Evolutionary conservation across 2,888 invertebrate genomes (phyloP).

Genomic region (Harmothoe impar): DNA sequence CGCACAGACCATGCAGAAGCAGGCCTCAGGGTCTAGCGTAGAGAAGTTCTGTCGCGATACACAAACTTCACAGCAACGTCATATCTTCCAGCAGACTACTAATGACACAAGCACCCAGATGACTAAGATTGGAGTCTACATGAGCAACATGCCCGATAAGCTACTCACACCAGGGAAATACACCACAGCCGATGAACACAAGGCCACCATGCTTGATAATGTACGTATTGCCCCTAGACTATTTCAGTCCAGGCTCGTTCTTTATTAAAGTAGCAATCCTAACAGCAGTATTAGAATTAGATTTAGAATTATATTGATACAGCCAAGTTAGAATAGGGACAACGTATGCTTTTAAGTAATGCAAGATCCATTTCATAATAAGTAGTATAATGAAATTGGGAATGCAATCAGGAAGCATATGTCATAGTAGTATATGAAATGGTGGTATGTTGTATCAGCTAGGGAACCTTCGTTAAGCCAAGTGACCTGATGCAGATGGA

Average conservation of each 20-base stretch:
- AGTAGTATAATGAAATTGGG: too few relatives aligned
- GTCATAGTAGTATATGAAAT: too few relatives aligned
- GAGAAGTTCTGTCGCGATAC: conserved; percentile 82
- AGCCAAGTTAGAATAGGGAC: too few relatives aligned
- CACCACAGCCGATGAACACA: conserved; percentile 82
- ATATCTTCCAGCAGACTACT: conserved; percentile 81
- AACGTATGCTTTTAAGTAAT: too few relatives aligned
- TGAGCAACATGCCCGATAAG: conserved; percentile 81
- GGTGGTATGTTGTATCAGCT: too few relatives aligned
- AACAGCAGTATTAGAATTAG: neutral
- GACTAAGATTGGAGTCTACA: conserved; percentile 83
- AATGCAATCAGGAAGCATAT: too few relatives aligned
- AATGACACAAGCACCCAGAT: conserved; percentile 83
- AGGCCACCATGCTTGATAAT: conserved; percentile 74
- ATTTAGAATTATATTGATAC: too few relatives aligned
- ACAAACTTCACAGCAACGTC: conserved; percentile 81
- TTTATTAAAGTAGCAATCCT: neutral
- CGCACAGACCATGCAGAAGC: conserved; percentile 88
- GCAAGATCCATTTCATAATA: too few relatives aligned
- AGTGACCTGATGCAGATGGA: too few relatives aligned
- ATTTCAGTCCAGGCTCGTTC: too few relatives aligned
- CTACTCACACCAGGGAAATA: conserved; percentile 81
- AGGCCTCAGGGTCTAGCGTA: conserved; percentile 74
- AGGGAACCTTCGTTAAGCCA: too few relatives aligned
- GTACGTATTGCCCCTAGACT: too few relatives aligned